Percentiles rank a stretch among this genome's conserved stretches.
These are phyloP conservation scores for Monochamus saltuarius DNA, from an alignment of 1,140 invertebrate species.

Conservation along the genomic window DNA sequence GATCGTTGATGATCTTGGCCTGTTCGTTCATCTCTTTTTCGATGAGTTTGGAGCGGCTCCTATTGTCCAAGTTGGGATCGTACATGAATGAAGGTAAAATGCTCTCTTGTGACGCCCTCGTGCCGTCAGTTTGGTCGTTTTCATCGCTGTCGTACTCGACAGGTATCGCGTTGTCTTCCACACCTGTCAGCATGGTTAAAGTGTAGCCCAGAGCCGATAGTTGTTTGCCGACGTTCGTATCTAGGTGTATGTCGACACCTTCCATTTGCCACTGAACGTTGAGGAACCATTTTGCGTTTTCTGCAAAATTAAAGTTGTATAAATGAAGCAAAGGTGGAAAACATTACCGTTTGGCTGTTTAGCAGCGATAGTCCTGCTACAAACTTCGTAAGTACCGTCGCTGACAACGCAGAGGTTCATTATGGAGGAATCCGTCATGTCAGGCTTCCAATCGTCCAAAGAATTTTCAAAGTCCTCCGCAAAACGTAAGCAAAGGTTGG, in stretches of 20 bases:
- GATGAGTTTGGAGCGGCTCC: slow-evolving; percentile 88
- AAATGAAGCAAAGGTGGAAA: slow-evolving; percentile 3
- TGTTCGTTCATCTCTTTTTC: slow-evolving; percentile 98
- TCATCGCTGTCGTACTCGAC: slow-evolving; percentile 78
- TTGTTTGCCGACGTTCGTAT: slow-evolving; percentile 95
- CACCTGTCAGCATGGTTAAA: slow-evolving; percentile 87
- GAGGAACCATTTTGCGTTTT: slow-evolving; percentile 97
- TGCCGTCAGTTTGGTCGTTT: slow-evolving; percentile 69
- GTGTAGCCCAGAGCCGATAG: slow-evolving; percentile 91
- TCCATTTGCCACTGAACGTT: slow-evolving; percentile 99
- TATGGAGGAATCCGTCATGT: slow-evolving; percentile 74
- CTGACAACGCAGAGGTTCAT: slow-evolving; percentile 97
- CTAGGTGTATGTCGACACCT: slow-evolving; percentile 95
- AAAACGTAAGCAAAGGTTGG: slow-evolving; percentile 88
- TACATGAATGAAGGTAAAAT: slow-evolving; percentile 83
- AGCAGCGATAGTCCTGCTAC: slow-evolving; percentile 84
- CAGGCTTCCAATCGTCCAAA: slow-evolving; percentile 96
- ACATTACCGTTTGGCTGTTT: slow-evolving; percentile 65
- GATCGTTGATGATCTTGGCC: slow-evolving; percentile 89
- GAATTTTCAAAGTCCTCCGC: slow-evolving; percentile 96
- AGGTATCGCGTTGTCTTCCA: slow-evolving; percentile 74
- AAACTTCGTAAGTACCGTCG: slow-evolving; percentile 97
- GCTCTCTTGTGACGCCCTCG: slow-evolving; percentile 63
- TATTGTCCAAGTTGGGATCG: slow-evolving; percentile 82
- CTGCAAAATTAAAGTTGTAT: slow-evolving; percentile 48